Evolutionary conservation across 2,888 invertebrate species (phyloP).

Genomic region (Epinotia ramella): DNA sequence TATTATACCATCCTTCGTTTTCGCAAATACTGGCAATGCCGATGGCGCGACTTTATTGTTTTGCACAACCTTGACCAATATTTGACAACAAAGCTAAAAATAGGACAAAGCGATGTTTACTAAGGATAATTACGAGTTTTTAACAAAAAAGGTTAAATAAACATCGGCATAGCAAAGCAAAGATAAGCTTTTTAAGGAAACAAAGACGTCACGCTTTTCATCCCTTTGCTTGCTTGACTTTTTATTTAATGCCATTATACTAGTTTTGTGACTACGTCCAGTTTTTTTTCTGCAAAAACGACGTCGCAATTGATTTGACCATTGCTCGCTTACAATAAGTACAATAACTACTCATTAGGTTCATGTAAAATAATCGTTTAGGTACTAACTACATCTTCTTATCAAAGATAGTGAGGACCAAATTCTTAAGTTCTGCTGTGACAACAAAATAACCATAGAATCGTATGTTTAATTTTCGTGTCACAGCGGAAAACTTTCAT

Average conservation of each 20-base stretch:
- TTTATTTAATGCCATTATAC: slow-evolving; percentile 35
- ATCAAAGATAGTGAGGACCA: too few species aligned
- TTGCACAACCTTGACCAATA: slow-evolving; percentile 57
- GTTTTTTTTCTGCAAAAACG: slow-evolving; percentile 22
- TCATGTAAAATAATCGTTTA: too few species aligned
- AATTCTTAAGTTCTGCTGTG: too few species aligned
- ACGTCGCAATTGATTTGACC: not conserved
- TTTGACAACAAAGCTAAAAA: slow-evolving; percentile 57
- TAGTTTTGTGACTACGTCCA: slow-evolving; percentile 8
- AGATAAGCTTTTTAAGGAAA: slow-evolving; percentile 32
- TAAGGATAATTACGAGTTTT: slow-evolving; percentile 60
- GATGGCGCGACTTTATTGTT: slow-evolving; percentile 54
- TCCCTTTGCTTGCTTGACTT: slow-evolving; percentile 38
- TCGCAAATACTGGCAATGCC: slow-evolving; percentile 55
- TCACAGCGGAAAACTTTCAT: too few species aligned
- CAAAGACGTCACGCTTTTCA: slow-evolving; percentile 33
- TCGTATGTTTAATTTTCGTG: too few species aligned
- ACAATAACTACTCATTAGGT: not conserved
- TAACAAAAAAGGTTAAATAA: slow-evolving; percentile 54
- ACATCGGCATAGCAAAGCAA: slow-evolving; percentile 35
- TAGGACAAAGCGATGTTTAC: slow-evolving; percentile 57
- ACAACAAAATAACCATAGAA: too few species aligned
- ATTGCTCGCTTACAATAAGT: not conserved
- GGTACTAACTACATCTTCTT: too few species aligned
- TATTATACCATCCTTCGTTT: slow-evolving; percentile 52